phyloP scores from a whole-genome alignment of 2,888 invertebrate genomes.

The Ommatoiulus sabulosus region DNA sequence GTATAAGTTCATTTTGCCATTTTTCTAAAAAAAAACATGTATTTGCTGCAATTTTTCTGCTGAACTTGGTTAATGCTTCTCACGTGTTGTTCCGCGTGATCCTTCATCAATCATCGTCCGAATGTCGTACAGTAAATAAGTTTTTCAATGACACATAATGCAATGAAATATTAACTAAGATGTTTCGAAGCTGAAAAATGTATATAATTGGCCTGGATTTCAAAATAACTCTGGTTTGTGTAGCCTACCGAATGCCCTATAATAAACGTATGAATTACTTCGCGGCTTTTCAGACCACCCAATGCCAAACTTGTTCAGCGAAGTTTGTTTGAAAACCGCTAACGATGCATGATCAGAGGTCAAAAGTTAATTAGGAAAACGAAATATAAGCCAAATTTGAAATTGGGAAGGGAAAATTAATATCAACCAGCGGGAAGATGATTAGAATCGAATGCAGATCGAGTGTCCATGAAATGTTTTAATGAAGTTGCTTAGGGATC shows the following conservation, averaged over 20 bases:
- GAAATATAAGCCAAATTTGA: not conserved
- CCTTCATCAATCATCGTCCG: not conserved
- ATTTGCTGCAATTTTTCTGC: not conserved
- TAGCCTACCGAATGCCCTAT: not conserved
- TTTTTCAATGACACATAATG: not conserved
- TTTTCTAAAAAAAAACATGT: not conserved
- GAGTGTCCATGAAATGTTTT: constrained; percentile 2
- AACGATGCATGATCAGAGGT: constrained; percentile 21
- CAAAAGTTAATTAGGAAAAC: constrained; percentile 32
- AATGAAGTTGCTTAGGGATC: not conserved
- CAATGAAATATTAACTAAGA: not conserved
- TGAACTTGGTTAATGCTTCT: not conserved
- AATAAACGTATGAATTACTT: not conserved
- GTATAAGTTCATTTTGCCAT: not conserved
- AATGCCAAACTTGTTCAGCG: not conserved
- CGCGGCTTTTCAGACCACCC: constrained; percentile 12
- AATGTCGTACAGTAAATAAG: not conserved
- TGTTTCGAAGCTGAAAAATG: not conserved
- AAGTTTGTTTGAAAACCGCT: constrained; percentile 9
- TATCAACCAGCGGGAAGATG: not conserved
- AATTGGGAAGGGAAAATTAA: constrained; percentile 30
- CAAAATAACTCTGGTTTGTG: not conserved
- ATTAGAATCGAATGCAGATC: constrained; percentile 4
- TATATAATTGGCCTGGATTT: not conserved
- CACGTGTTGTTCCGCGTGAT: not conserved